Evolutionary conservation across 1,140 invertebrate species (phyloP), one percentile per base, ranked within the genome.

Genomic region (Polypedilum pembai): DNA sequence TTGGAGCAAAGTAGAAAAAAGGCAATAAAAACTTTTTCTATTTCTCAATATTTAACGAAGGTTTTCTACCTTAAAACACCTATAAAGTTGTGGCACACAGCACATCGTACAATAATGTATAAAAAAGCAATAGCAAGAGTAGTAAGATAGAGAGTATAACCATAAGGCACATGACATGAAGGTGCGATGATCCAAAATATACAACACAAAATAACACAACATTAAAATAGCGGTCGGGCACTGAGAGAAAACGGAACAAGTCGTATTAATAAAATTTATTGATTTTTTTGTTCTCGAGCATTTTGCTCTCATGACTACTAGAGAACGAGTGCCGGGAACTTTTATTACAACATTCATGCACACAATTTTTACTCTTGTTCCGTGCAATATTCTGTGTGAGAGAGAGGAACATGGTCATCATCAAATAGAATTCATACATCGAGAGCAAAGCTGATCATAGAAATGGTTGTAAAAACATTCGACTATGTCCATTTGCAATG

Each of bases 241-340:
- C 15, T 12, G n/a, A 56, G 45, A n/a, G 45, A 56, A n/a, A 45
- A 45, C 15, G 41, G 12, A 56, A 56, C 45, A 56, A 56, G 45
- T 56, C 45, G 45, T 56, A 56, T 56, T 56, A 56, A 56, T 56
- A 56, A 56, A 56, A 56, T 56, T 56, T 56, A 56, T 56, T n/a
- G 45, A 56, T 56, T 56, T 56, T 45, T 56, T 12, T 56, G 12
- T n/a, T 56, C 45, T 12, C 12, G n/a, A n/a, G 12, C 4, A 56
- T 56, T 56, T 56, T 56, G n/a, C 45, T 56, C 45, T 56, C 45
- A 56, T 56, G 45, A 56, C 45, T 56, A 12, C n/a, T n/a, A n/a
- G 45, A 12, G 12, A 15, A 56, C n/a, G 10, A 12, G 15, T 56
- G n/a, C 45, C 45, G 45, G 45, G 45, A 56, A 56, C 45, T 56